Base-by-base conservation (phyloP, 53 echinoderm and acorn worm species). In the Paelopatides confundens region DNA sequence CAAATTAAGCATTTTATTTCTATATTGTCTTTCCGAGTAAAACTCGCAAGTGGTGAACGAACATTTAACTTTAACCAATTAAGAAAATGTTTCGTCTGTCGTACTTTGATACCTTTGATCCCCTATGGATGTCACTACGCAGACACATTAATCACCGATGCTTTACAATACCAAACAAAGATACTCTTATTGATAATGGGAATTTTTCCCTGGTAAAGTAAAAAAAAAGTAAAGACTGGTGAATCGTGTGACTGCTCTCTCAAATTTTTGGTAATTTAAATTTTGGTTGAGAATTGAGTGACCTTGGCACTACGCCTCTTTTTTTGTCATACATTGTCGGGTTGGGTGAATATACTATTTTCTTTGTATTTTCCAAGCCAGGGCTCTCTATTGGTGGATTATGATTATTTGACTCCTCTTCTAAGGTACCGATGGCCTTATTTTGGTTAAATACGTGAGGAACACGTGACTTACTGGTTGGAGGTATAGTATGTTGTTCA, bases 281-380 rank as follows among this genome's bases (percentile, higher is more conserved):
- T n/a, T 1, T 9, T 18, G 54, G 79, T 4, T 79, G 52, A 14
- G 52, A 8, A 27, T 32, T n/a, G 4, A 51, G 10, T n/a, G n/a
- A n/a, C 13, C 28, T 79, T 31, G 35, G 3, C 34, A 31, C 32
- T 15, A 5, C 11, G 0, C 82, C 91, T n/a, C n/a, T n/a, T n/a
- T n/a, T n/a, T n/a, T 43, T 86, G 27, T 91, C 94, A 28, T 94
- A 94, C 89, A 91, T 94, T 32, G 77, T 91, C 2, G 94, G 94
- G 12, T 53, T 79, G 1, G 79, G 79, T 33, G 79, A 79, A n/a
- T 79, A 52, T 3, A 52, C 31, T 47, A 52, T 52, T 53, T 79
- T 53, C 33, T 33, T 79, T 9, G 23, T n/a, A 8, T 74, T 74
- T 12, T 39, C 39, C 21, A 27, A 14, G 28, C 31, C 30, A 14